These are phyloP conservation scores for Acipenser transmontanus DNA, from an alignment of 2,797 vertebrate species.

Conservation along the genomic window DNA sequence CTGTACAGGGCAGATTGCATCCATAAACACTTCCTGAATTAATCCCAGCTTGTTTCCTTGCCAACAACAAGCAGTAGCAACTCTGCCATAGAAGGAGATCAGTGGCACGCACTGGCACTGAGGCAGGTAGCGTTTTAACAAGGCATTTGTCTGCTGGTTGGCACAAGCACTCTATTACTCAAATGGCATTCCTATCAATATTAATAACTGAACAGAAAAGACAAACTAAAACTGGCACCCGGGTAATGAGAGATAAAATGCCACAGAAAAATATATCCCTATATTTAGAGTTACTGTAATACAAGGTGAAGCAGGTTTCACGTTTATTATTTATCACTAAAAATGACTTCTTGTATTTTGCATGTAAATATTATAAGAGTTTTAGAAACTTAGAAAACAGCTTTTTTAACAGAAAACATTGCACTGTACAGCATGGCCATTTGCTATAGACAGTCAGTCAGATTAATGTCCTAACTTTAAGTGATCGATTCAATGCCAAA, in stretches of 20 bases:
- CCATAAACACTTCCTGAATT: slow-evolving; percentile 12
- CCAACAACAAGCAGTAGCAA: not conserved
- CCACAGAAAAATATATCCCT: not conserved
- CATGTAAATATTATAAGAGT: too few relatives aligned
- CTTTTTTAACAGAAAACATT: too few relatives aligned
- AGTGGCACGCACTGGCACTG: not conserved
- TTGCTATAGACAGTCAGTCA: too few relatives aligned
- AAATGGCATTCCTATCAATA: not conserved
- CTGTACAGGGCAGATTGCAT: slow-evolving; percentile 7
- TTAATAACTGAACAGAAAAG: not conserved
- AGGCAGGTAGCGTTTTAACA: not conserved
- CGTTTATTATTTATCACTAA: too few relatives aligned
- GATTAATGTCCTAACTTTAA: too few relatives aligned
- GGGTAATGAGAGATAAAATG: not conserved
- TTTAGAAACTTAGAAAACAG: too few relatives aligned
- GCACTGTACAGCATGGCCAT: too few relatives aligned
- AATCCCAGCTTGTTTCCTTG: not conserved
- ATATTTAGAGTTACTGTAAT: not conserved
- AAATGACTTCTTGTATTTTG: too few relatives aligned
- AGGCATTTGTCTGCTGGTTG: not conserved
- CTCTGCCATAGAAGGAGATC: slow-evolving; percentile 1
- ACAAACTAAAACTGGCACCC: not conserved
- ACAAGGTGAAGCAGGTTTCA: too few relatives aligned
- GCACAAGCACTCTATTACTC: not conserved
- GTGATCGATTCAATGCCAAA: too few relatives aligned